Base-by-base conservation (phyloP, 2,888 invertebrate species). In the Mesochorus sp. region DNA sequence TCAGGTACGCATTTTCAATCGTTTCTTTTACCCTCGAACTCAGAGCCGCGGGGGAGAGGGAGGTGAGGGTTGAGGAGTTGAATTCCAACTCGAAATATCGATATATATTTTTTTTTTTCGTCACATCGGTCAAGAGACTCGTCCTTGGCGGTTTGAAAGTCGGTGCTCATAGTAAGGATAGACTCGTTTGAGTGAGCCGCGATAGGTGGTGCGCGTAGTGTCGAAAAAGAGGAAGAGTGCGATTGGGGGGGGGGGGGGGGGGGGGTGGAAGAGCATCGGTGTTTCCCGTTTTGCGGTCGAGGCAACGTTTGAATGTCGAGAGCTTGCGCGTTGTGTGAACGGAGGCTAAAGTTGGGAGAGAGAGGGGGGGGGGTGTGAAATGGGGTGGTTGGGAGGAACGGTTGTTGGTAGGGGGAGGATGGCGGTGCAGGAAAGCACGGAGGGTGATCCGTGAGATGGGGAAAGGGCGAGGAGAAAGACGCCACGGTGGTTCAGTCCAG, bases 401-500 rank as follows among this genome's bases (percentile, higher is more conserved):
- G 47, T 19, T n/a, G 53, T 5, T n/a, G 37, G 57, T 1, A 8
- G 10, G 28, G 21, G 49, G 24, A 12, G 12, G 53, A 5, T 37
- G 21, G 53, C 51, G 39, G 49, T 34, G 55, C 42, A 62, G 72
- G 42, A 64, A 71, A 73, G 72, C 66, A 49, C 62, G 68, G 77
- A 49, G 61, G 72, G 37, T 47, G 37, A 62, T 61, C n/a, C 34
- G 39, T 44, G 76, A 76, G 70, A 64, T 39, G 62, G 70, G 53
- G 49, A 62, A 71, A 61, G 67, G 51, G 68, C 59, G 51, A 66
- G 70, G 75, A 74, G 81, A 82, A 72, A 79, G 79, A 78, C 79
- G 79, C 80, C 80, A 81, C 84, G 83, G 82, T 75, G 85, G 85
- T 84, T 82, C 81, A 85, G 84, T 77, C 77, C 85, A 82, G 82